Evolutionary conservation across 2,113 vertebrate species (phyloP).

Genomic region (Empidonax alnorum): DNA sequence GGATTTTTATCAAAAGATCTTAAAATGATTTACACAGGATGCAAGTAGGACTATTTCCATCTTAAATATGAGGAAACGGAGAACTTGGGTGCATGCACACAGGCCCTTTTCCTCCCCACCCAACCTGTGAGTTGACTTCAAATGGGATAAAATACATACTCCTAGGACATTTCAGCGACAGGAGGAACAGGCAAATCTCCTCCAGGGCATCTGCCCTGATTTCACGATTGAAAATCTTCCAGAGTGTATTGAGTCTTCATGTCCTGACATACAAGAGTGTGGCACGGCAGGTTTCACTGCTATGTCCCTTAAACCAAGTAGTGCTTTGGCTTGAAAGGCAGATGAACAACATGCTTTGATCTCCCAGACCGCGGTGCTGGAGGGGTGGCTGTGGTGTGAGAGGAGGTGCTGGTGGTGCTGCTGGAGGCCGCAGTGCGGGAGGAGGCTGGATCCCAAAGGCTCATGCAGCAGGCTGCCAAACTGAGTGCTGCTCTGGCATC

Average conservation of each 20-base stretch:
- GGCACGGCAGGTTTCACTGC: not conserved
- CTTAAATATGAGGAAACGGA: not conserved
- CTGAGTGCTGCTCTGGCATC: not conserved
- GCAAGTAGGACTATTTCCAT: not conserved
- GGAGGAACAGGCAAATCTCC: not conserved
- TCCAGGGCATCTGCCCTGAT: not conserved
- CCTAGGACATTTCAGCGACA: not conserved
- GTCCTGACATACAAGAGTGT: not conserved
- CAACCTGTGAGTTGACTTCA: not conserved
- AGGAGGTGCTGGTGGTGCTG: not conserved
- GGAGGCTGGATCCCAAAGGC: not conserved
- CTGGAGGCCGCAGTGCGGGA: not conserved
- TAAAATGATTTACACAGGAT: not conserved
- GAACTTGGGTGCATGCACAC: fast-evolving
- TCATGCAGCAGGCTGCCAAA: not conserved
- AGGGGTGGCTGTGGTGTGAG: fast-evolving
- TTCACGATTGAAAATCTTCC: not conserved
- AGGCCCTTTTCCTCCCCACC: not conserved
- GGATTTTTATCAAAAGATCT: not conserved
- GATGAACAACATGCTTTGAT: not conserved
- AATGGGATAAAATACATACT: not conserved
- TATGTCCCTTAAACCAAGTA: not conserved
- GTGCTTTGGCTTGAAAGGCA: not conserved
- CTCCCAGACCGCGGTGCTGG: not conserved
- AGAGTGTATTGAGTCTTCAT: not conserved